Evolutionary conservation across 1,140 invertebrate species (phyloP).

Genomic region (Eumeta japonica): DNA sequence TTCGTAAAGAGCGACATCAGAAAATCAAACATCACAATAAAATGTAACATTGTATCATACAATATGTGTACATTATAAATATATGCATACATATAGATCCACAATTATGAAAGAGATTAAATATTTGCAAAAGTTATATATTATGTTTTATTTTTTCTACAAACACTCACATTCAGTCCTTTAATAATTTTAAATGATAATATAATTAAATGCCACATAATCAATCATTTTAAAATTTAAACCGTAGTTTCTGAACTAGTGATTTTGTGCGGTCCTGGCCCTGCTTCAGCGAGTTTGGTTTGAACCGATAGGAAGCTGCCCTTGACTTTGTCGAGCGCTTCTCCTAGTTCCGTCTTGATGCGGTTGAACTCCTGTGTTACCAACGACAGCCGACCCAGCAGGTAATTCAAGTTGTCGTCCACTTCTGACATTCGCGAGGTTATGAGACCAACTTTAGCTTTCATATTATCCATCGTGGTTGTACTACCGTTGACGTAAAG

Average conservation of each 20-base stretch:
- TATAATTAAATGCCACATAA: too few relatives aligned
- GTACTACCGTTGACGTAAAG: constrained; percentile 81
- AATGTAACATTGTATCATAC: constrained; percentile 55
- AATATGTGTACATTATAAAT: constrained; percentile 59
- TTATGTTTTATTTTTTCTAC: constrained; percentile 34
- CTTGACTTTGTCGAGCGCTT: constrained; percentile 71
- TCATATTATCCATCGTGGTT: constrained; percentile 77
- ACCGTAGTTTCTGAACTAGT: constrained; percentile 15
- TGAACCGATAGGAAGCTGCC: constrained; percentile 67
- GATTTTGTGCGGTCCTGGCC: constrained; percentile 42
- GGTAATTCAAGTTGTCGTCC: constrained; percentile 81
- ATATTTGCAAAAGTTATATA: constrained; percentile 60
- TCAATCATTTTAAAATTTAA: too few relatives aligned
- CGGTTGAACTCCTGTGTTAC: constrained; percentile 85
- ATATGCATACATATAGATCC: constrained; percentile 50
- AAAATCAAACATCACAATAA: constrained; percentile 34
- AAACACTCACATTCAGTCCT: too few relatives aligned
- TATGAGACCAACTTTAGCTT: constrained; percentile 75
- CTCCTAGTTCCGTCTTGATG: constrained; percentile 73
- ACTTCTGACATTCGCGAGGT: constrained; percentile 79
- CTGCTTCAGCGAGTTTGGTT: constrained; percentile 56
- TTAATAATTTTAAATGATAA: too few relatives aligned
- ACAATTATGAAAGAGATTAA: constrained; percentile 61
- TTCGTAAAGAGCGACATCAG: constrained; percentile 21
- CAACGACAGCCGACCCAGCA: constrained; percentile 75